Conservation (phyloP, 2,888 invertebrate genomes). For the Neocrepidodera transversa region DNA sequence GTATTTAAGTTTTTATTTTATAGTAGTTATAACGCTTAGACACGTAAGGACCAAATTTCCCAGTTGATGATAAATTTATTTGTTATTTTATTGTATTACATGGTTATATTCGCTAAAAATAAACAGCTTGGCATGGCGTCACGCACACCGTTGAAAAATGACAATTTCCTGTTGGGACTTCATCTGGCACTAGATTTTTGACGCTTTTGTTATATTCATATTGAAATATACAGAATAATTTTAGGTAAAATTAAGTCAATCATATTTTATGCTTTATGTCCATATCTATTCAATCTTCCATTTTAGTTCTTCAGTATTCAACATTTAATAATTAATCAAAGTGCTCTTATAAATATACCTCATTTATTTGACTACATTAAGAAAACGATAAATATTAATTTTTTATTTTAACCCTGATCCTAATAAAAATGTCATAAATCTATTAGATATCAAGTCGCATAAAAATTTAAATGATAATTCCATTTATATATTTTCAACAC, state of each 20-base stretch:
- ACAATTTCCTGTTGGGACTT: constrained; percentile 12
- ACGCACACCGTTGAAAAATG: constrained; percentile 9
- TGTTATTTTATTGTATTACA: constrained; percentile 9
- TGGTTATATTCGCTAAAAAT: constrained; percentile 13
- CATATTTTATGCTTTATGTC: no score
- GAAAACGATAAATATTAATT: no score
- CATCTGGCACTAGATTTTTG: background rate
- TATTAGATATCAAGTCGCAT: background rate
- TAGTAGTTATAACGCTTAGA: background rate
- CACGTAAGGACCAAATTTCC: constrained; percentile 6
- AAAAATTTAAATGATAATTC: constrained; percentile 5
- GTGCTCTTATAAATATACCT: no score
- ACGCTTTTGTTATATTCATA: background rate
- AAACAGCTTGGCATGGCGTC: background rate
- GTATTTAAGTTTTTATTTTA: background rate
- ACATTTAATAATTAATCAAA: no score
- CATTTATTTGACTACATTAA: no score
- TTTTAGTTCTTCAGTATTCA: no score
- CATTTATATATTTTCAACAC: constrained; percentile 16
- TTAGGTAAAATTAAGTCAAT: no score
- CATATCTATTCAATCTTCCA: no score
- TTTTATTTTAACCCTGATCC: background rate
- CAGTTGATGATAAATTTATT: constrained; percentile 8
- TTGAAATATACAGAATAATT: no score
- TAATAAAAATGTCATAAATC: background rate